Evolutionary conservation across 2,797 vertebrate species (phyloP), one percentile per base, ranked within the genome.

Genomic region (Sebastes aleutianus): DNA sequence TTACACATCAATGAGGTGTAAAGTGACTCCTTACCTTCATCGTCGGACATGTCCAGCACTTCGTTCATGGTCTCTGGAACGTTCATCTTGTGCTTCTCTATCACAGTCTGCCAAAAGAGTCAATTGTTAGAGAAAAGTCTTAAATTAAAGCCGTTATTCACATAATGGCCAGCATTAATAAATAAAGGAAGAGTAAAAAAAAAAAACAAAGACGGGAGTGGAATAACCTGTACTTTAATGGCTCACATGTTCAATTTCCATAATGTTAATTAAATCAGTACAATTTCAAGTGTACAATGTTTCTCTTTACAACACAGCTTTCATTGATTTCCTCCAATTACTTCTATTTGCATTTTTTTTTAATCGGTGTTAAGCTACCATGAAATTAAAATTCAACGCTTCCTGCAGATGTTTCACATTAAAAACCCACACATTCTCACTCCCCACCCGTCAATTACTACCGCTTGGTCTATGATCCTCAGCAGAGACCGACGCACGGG

Each of bases 21-120:
- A 8, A 54, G 14, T 0, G 13, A 78, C 8, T 5, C 10, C 77
- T 90, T 95, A 99, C 99, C 99, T 94, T 99, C 99, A 72, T 99
- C 99, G 54, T 99, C 99, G 0, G 99, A 99, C 97, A 99, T 98
- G 94, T 99, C 99, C 85, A 99, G 94, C 91, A 98, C 97, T 93
- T 99, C 99, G 66, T 99, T 99, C 98, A 98, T 99, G 1, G 99
- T 99, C 96, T 99, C 99, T 0, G 99, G 99, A 76, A 99, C 98
- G 61, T 99, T 99, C 96, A 99, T 97, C 95, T 97, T 99, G 95
- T 99, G 98, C 89, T 99, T 99, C 95, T 99, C 99, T 7, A 95
- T 98, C 90, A 99, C 95, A 12, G 97, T 97, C 99, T 99, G 93
- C 36, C 12, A 10, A 54, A 54, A 59, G 4, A n/a, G 20, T 57